Base-by-base conservation (phyloP, 2,888 invertebrate genomes). In the Epirrhoe tristata region DNA sequence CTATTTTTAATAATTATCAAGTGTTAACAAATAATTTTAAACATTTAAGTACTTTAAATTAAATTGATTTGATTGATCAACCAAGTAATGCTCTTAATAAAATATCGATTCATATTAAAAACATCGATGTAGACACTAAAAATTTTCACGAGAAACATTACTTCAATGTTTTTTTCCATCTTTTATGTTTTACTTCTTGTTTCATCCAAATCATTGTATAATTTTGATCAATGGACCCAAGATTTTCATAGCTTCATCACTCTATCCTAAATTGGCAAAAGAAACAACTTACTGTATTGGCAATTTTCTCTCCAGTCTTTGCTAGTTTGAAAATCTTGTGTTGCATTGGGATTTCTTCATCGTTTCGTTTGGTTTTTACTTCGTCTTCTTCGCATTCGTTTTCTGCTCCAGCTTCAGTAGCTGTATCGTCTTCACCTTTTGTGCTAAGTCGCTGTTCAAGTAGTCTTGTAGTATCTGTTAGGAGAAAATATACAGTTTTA, bases 401-500 rank as follows among this genome's bases (percentile, higher is more conserved):
- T 85, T 74, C 70, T 52, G 83, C 79, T 36, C 83, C 84, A 62
- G 88, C 72, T 88, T 89, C 52, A 93, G 86, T 0, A 91, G 85
- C 71, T 91, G 89, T 5, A 93, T 88, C 31, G 92, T 77, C 67
- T 89, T 92, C 12, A 90, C 73, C n/a, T 85, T 80, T 64, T 89
- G 89, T 0, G 90, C 87, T 31, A 87, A 87, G 0, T 84, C 79
- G 36, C 85, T 88, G 12, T 83, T 82, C 76, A 89, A 77, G 74
- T 87, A 93, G 51, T 89, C 89, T 16, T 89, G 85, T 16, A 93
- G 76, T 84, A 92, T 88, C 92, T 92, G 81, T 70, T 58, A 50
- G 85, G 12, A 55, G 17, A 24, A 59, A 66, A 31, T 56, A 36
- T 6, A 0, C 8, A 36, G 3, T 6, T 34, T 34, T 34, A 34